Conservation (phyloP, 2,113 vertebrate species). For the Leuciscus idus region DNA sequence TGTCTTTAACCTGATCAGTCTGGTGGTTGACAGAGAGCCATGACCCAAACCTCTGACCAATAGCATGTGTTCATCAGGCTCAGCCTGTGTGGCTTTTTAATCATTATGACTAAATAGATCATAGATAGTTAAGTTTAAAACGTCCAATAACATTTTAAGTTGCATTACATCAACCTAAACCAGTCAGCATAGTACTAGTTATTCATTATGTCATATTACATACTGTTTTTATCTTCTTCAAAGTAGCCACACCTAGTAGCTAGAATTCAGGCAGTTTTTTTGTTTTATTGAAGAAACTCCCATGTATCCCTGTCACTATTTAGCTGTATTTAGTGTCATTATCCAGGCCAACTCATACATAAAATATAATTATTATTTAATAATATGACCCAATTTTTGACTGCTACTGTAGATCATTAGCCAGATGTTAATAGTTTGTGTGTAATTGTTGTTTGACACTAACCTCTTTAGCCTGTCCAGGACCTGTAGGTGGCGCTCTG, state of each 20-base stretch:
- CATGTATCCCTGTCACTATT: too few relatives aligned
- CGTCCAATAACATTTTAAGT: not conserved
- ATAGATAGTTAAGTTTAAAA: not conserved
- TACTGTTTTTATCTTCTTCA: not conserved
- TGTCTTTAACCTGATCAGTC: constrained; percentile 14
- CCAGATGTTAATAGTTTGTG: not conserved
- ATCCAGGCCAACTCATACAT: too few relatives aligned
- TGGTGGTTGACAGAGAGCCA: constrained; percentile 1
- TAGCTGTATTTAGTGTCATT: too few relatives aligned
- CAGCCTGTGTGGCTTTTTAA: not conserved
- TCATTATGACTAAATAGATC: not conserved
- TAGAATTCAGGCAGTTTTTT: too few relatives aligned
- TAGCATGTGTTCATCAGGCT: not conserved
- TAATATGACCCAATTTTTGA: not conserved
- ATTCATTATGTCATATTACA: too few relatives aligned
- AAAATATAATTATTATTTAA: too few relatives aligned
- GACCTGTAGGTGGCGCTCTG: constrained; percentile 10
- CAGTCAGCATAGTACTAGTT: too few relatives aligned
- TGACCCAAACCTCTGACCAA: not conserved
- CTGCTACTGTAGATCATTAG: not conserved
- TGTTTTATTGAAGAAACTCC: too few relatives aligned
- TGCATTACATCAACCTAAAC: not conserved
- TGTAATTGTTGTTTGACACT: not conserved
- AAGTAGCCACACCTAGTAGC: not conserved
- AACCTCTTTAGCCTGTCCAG: not conserved